Conservation (phyloP, 2,113 vertebrate genomes). For the Psettodes erumei region DNA sequence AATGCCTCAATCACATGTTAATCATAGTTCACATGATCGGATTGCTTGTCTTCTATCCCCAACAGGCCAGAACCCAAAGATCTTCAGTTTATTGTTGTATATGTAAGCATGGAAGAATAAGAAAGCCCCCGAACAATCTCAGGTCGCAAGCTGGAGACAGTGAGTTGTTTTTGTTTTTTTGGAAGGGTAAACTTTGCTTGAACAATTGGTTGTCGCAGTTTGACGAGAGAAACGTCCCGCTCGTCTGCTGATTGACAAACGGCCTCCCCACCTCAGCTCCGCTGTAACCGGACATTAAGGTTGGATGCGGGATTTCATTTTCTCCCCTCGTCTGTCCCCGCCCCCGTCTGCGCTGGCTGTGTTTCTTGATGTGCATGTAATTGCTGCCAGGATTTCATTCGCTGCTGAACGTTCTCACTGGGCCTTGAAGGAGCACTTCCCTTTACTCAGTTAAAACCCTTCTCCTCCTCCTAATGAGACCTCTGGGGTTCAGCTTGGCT, state of each 20-base stretch:
- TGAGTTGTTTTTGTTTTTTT: background rate
- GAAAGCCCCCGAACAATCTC: background rate
- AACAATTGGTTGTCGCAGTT: no score
- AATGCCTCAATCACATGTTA: background rate
- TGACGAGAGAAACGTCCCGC: no score
- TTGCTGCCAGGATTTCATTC: conserved; percentile 62
- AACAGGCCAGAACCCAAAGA: background rate
- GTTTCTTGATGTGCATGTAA: conserved; percentile 65
- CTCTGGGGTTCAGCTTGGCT: conserved; percentile 68
- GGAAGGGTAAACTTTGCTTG: no score
- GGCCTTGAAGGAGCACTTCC: conserved; percentile 65
- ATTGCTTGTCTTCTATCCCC: background rate
- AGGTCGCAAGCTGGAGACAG: background rate
- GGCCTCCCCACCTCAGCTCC: background rate
- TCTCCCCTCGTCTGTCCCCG: background rate
- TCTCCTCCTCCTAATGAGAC: conserved; percentile 75
- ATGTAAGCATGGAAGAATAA: background rate
- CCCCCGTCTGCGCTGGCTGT: conserved; percentile 4
- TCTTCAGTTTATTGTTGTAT: background rate
- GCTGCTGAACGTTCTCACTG: conserved; percentile 61
- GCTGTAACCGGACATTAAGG: conserved; percentile 24
- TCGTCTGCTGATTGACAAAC: background rate
- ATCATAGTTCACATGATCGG: background rate
- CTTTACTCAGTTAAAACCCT: conserved; percentile 55
- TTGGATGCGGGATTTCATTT: background rate